Evolutionary conservation across 2,113 vertebrate species (phyloP), one percentile per base, ranked within the genome.

Genomic region (Nyctibius bracteatus): DNA sequence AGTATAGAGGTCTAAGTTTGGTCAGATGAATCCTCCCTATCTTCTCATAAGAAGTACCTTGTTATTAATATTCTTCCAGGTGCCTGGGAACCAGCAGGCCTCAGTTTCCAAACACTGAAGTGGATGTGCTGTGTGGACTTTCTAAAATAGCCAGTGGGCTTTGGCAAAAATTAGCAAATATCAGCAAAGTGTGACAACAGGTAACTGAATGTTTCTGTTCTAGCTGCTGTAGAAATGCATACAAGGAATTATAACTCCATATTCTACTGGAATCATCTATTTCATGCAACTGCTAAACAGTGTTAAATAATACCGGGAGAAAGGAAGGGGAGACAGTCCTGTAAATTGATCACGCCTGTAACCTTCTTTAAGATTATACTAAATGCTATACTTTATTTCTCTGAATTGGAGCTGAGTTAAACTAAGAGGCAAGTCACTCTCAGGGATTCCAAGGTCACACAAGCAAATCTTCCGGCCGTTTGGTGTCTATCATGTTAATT

Each of bases 401-500:
- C 47, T 61, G 62, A 71, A 65, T 35, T 71, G 39, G 33, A 65
- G 35, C 20, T 61, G 31, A 4, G 6, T 41, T 66, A 66, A 92
- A 78, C 95, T 46, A 83, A 70, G 14, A 95, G 31, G 27, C 15
- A 71, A 92, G 54, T 82, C 74, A 68, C 21, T 91, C 7, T 6
- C 57, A 94, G 75, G n/a, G 33, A 90, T 90, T 81, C 55, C 82
- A 93, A 85, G 82, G 94, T 94, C 88, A 94, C 19, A 52, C 22
- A 63, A 70, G 62, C 39, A 84, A 84, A 62, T 82, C n/a, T 82
- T 94, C 37, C 47, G 80, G 47, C 17, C 1, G 0, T 5, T 72
- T 87, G 30, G 27, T 95, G 84, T 70, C 66, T 87, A 18, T 81
- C 94, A 96, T 72, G 51, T 66, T 92, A 96, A 91, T 87, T 81